Percentiles rank a stretch among this genome's conserved stretches.
These are phyloP conservation scores for Rhyacichthys aspro DNA, from an alignment of 2,797 vertebrate species.

Conservation along the genomic window DNA sequence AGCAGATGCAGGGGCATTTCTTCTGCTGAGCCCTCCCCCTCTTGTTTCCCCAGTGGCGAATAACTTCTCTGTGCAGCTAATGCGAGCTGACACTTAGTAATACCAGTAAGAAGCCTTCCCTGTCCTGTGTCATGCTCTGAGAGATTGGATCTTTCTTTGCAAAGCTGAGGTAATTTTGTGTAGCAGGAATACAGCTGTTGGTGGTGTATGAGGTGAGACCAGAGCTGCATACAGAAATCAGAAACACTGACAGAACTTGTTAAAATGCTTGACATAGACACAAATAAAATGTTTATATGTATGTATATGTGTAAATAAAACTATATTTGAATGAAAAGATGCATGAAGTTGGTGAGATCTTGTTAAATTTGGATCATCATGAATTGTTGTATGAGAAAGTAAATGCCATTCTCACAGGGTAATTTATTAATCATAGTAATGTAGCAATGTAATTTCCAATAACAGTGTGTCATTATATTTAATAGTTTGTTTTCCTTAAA, in stretches of 20 bases:
- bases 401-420: too few relatives aligned
- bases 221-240: conserved; percentile 1
- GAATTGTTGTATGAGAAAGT: too few relatives aligned
- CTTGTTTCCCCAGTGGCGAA: not conserved
- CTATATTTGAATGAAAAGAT: too few relatives aligned
- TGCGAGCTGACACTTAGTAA: conserved; percentile 35
- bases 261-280: too few relatives aligned
- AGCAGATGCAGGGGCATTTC: conserved; percentile 5
- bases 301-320: too few relatives aligned
- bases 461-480: too few relatives aligned
- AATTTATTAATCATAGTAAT: too few relatives aligned
- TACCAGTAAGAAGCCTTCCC: conserved; percentile 42
- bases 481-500: too few relatives aligned
- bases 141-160: conserved; percentile 46
- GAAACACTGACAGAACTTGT: not conserved
- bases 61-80: conserved; percentile 1
- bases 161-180: conserved; percentile 34
- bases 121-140: conserved; percentile 41
- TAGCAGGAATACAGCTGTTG: conserved; percentile 2
- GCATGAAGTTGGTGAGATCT: too few relatives aligned
- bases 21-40: not conserved
- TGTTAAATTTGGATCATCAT: too few relatives aligned
- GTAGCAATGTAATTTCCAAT: too few relatives aligned
- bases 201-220: conserved; percentile 2
- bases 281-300: too few relatives aligned